phyloP scores from a whole-genome alignment of 2,797 vertebrate species.

The Macroramphosus scolopax region DNA sequence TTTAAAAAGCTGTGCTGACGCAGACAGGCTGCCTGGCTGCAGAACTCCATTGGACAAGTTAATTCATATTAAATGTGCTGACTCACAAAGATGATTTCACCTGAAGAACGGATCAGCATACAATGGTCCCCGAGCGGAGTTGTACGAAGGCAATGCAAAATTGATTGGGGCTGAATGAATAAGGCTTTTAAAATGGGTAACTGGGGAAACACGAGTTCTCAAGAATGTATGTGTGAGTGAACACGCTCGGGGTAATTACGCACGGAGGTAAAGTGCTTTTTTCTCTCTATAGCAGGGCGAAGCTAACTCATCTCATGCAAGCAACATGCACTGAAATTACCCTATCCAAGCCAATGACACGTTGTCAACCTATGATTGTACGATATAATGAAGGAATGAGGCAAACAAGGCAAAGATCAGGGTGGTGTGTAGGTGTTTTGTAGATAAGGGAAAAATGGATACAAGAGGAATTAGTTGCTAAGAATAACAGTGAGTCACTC shows the following conservation, averaged over 20 bases:
- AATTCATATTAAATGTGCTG: slow-evolving; percentile 41
- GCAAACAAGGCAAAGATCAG: not conserved
- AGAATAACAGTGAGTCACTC: slow-evolving; percentile 22
- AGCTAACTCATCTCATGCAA: no score
- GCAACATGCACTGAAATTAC: no score
- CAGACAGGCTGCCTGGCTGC: slow-evolving; percentile 32
- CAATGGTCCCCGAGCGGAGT: slow-evolving; percentile 6
- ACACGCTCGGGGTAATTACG: no score
- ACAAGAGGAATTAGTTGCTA: slow-evolving; percentile 1
- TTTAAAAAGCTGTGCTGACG: slow-evolving; percentile 45
- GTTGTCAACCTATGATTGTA: not conserved
- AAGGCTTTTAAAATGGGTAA: slow-evolving; percentile 1
- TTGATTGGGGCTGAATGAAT: slow-evolving; percentile 9
- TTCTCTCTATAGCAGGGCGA: no score
- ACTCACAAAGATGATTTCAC: slow-evolving; percentile 25
- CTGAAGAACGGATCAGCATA: slow-evolving; percentile 23
- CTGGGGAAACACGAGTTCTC: not conserved
- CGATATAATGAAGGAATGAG: not conserved
- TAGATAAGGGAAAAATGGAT: not conserved
- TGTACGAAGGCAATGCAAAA: slow-evolving; percentile 17
- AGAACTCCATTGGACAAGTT: slow-evolving; percentile 16
- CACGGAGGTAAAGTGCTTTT: no score
- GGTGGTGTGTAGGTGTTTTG: not conserved
- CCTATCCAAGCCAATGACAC: no score
- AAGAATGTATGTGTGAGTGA: not conserved